Conservation (phyloP, 2,888 invertebrate species). For the Ichneumon xanthorius region DNA sequence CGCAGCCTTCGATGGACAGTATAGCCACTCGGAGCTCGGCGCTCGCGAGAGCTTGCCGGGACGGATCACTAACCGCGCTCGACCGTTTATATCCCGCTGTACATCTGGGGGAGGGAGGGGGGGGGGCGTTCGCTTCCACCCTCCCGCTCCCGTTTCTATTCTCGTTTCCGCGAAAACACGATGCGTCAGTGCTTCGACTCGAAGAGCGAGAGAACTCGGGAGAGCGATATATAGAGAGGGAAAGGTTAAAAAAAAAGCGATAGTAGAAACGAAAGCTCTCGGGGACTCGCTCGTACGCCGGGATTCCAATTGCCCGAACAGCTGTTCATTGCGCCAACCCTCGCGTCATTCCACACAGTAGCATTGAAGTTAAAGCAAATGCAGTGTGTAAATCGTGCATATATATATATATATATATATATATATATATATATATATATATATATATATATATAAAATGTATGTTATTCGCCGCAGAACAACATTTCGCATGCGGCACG, state of each 20-base stretch:
- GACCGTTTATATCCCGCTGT: constrained; percentile 57
- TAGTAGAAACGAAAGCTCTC: constrained; percentile 16
- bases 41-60: constrained; percentile 26
- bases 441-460: no score
- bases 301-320: constrained; percentile 33
- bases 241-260: constrained; percentile 8
- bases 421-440: no score
- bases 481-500: no score
- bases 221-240: background rate
- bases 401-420: background rate
- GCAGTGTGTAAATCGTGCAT: background rate
- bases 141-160: constrained; percentile 68
- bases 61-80: constrained; percentile 53
- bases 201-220: constrained; percentile 20
- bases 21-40: constrained; percentile 13
- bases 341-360: background rate
- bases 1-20: constrained; percentile 35
- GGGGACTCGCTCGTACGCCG: constrained; percentile 1
- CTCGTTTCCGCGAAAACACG: constrained; percentile 70
- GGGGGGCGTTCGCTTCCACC: constrained; percentile 24
- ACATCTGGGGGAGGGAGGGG: background rate
- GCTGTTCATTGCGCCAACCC: constrained; percentile 39
- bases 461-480: no score
- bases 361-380: background rate
- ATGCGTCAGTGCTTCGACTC: constrained; percentile 64